Base-by-base conservation (phyloP, 2,888 invertebrate genomes). In the Osmoderma eremita region DNA sequence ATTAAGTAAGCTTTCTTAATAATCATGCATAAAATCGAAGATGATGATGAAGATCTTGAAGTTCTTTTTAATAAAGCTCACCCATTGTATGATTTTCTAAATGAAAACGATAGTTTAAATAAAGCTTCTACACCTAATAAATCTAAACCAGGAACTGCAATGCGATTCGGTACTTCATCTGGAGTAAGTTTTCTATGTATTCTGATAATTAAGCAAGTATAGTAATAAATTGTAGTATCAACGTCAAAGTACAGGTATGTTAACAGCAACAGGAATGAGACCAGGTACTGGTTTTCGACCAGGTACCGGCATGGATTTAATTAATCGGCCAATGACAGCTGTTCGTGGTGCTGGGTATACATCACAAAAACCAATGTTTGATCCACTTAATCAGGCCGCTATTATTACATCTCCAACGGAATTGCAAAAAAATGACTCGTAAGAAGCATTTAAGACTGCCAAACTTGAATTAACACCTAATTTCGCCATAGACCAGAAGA, bases 301-400 rank as follows among this genome's bases (percentile, higher is more conserved):
- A 18, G 78, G 78, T 17, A 83, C 83, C 6, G 80, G 80, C 3
- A 71, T 74, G 4, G 82, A 80, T 58, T 70, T 75, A n/a, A 75
- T 80, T 3, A 82, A 78, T 63, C 73, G 99, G 65, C 98, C 99
- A 0, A 97, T 98, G 87, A 99, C 99, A 2, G 98, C 98, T 1
- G 95, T 98, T 41, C 87, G 96, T 66, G 98, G 96, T 6, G 98
- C 96, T 22, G 99, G 99, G 0, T 99, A 95, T 81, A 95, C 95
- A 3, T 95, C 96, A 1, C 88, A 87, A 77, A 86, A 85, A 72
- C 85, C 85, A 69, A 80, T 87, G 69, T 91, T 94, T 77, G 92
- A 95, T 80, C 94, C 93, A 3, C 83, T 95, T 67, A 89, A 92
- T 75, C 91, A 92, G 72, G 86, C 86, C 18, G 80, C 83, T 0